Conservation (phyloP, 2,797 vertebrate genomes). For the Eurystomus glaucurus region DNA sequence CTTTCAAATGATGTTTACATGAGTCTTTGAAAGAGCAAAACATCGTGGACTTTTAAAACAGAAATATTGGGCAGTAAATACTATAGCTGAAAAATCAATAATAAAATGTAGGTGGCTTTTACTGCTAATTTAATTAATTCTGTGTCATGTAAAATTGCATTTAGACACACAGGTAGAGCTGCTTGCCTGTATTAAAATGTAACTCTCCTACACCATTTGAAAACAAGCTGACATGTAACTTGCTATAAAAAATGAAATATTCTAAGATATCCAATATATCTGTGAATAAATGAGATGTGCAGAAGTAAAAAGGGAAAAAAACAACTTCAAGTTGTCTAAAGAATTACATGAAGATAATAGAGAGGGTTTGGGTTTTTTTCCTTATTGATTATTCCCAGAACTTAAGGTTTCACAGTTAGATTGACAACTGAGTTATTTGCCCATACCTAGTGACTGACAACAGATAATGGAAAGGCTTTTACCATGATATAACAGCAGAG, state of each 20-base stretch:
- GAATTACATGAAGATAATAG: slow-evolving; percentile 72
- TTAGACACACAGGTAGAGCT: slow-evolving; percentile 25
- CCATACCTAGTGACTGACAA: slow-evolving; percentile 90
- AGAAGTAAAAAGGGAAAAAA: slow-evolving; percentile 66
- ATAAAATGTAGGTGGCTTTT: slow-evolving; percentile 66
- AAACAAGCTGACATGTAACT: slow-evolving; percentile 67
- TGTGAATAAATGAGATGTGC: slow-evolving; percentile 78
- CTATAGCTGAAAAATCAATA: slow-evolving; percentile 74
- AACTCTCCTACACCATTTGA: slow-evolving; percentile 34
- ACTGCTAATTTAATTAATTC: slow-evolving; percentile 76
- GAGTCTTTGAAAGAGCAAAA: slow-evolving; percentile 30
- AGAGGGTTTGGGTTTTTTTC: slow-evolving; percentile 48
- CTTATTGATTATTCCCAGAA: slow-evolving; percentile 90
- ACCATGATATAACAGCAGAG: slow-evolving; percentile 88
- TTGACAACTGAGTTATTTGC: slow-evolving; percentile 92
- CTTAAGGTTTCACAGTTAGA: slow-evolving; percentile 85
- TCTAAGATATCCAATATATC: slow-evolving; percentile 58
- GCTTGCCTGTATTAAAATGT: slow-evolving; percentile 56
- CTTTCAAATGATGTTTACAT: slow-evolving; percentile 13
- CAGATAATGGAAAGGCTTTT: slow-evolving; percentile 92
- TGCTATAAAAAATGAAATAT: slow-evolving; percentile 77
- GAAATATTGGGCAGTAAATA: slow-evolving; percentile 74
- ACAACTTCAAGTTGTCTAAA: slow-evolving; percentile 63
- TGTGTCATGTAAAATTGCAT: slow-evolving; percentile 50
- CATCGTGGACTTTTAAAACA: slow-evolving; percentile 63